Evolutionary conservation across 1,140 invertebrate genomes (phyloP).

Genomic region (Lordiphosa clarofinis): DNA sequence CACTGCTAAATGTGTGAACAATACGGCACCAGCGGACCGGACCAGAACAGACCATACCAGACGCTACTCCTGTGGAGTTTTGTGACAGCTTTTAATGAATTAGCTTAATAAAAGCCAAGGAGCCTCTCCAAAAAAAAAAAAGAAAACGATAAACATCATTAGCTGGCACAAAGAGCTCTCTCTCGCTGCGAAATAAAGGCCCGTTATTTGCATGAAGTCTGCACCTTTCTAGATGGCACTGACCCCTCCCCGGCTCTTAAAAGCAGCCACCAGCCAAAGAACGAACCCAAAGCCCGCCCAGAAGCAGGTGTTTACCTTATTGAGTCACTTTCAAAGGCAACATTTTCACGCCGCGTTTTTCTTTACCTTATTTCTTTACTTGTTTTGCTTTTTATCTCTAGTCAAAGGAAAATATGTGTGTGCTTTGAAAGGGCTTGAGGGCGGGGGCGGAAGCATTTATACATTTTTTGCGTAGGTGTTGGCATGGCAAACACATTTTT

Average conservation of each 20-base stretch:
- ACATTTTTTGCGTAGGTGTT: constrained; percentile 23
- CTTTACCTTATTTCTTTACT: constrained; percentile 13
- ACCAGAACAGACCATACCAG: constrained; percentile 1
- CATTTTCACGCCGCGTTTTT: constrained; percentile 65
- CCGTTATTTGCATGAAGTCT: constrained; percentile 71
- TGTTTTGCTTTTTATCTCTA: constrained; percentile 26
- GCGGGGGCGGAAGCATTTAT: not conserved
- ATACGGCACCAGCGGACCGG: constrained; percentile 16
- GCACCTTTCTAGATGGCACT: constrained; percentile 59
- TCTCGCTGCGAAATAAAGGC: constrained; percentile 49
- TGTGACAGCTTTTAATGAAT: constrained; percentile 65
- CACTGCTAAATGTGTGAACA: constrained; percentile 53
- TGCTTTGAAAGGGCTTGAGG: not conserved
- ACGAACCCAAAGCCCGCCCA: constrained; percentile 1
- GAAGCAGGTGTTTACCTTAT: constrained; percentile 61
- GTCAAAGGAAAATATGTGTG: constrained; percentile 50
- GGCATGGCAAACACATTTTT: constrained; percentile 52
- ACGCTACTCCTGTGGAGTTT: constrained; percentile 19
- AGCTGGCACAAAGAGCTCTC: constrained; percentile 47
- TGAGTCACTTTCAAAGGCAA: constrained; percentile 65
- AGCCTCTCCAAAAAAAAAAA: constrained; percentile 14
- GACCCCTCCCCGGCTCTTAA: constrained; percentile 36
- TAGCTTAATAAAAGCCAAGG: constrained; percentile 60
- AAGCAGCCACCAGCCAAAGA: not conserved
- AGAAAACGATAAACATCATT: constrained; percentile 68